phyloP scores from a whole-genome alignment of 2,888 invertebrate species.

The Gnatocerus cornutus region DNA sequence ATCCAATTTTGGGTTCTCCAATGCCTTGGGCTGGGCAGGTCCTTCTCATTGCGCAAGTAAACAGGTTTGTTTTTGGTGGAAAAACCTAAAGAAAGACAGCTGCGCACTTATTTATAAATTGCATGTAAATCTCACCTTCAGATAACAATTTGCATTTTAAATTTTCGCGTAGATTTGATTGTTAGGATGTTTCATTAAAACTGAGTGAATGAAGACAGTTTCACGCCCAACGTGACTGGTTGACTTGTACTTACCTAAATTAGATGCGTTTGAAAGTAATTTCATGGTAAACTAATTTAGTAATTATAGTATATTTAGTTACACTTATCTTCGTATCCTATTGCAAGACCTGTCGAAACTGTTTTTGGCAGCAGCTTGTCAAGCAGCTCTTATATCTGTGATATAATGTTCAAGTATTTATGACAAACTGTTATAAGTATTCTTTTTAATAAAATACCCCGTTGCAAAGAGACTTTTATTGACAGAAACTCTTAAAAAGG shows the following conservation, averaged over 20 bases:
- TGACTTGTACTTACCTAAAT: conserved; percentile 42
- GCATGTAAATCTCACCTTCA: too few relatives aligned
- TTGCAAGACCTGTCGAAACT: conserved; percentile 9
- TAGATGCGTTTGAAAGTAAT: conserved; percentile 2
- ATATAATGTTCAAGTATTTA: conserved; percentile 44
- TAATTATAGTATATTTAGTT: conserved; percentile 23
- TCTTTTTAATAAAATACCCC: conserved; percentile 31
- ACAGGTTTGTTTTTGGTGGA: too few relatives aligned
- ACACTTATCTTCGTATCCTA: conserved; percentile 13
- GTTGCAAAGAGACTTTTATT: conserved; percentile 27
- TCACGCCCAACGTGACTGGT: not conserved
- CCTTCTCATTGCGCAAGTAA: too few relatives aligned
- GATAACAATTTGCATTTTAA: too few relatives aligned
- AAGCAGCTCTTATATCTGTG: conserved; percentile 47
- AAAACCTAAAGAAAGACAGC: too few relatives aligned
- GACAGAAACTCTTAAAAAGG: conserved; percentile 17
- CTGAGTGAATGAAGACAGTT: too few relatives aligned
- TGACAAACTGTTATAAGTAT: conserved; percentile 32
- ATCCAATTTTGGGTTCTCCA: not conserved
- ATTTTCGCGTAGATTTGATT: too few relatives aligned
- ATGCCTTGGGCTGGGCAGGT: too few relatives aligned
- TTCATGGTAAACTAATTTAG: not conserved
- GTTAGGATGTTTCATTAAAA: too few relatives aligned
- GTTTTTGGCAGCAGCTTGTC: conserved; percentile 19
- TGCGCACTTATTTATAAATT: too few relatives aligned